Evolutionary conservation across 2,113 vertebrate species (phyloP), one percentile per base, ranked within the genome.

Genomic region (Eulemur macaco): DNA sequence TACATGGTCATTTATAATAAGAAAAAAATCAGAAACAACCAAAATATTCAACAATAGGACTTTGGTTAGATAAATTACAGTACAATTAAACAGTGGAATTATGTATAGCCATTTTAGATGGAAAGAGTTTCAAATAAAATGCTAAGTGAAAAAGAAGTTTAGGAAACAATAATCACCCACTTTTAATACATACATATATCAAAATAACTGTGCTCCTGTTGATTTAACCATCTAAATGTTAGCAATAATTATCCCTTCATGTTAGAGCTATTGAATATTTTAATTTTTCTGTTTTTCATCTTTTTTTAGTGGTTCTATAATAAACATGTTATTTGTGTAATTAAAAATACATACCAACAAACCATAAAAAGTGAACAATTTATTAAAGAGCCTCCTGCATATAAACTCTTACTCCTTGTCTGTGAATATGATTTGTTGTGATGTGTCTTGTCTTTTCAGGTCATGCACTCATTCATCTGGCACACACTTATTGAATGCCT

Each of bases 61-160:
- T 73, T 91, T 47, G 14, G 6, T 77, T 91, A 80, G 34, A 64
- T 64, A 71, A 71, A 93, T 73, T 91, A 84, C 5, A 95, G 34
- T 68, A 54, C 10, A 77, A 47, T 69, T 77, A 93, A 82, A 85
- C 1, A 60, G 2, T 77, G 5, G 10, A 86, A 86, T 89, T 91
- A 27, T 21, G 7, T 95, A 17, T 0, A 47, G 29, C 20, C 68
- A 39, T 18, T 84, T 96, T 56, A 80, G 14, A 56, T 71, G 29
- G 2, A 25, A 97, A 94, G 15, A 83, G 20, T 91, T n/a, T 93
- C 21, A 60, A 91, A 64, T 77, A 93, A 91, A 94, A 86, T 91
- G 5, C 20, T 84, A 92, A 85, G 45, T 89, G 54, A 66, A 92
- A 86, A 74, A 83, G 37, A 86, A 63, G 29, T 37, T 64, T 76